Evolutionary conservation across 2,113 vertebrate species (phyloP), one percentile per base, ranked within the genome.

Genomic region (Struthio camelus): DNA sequence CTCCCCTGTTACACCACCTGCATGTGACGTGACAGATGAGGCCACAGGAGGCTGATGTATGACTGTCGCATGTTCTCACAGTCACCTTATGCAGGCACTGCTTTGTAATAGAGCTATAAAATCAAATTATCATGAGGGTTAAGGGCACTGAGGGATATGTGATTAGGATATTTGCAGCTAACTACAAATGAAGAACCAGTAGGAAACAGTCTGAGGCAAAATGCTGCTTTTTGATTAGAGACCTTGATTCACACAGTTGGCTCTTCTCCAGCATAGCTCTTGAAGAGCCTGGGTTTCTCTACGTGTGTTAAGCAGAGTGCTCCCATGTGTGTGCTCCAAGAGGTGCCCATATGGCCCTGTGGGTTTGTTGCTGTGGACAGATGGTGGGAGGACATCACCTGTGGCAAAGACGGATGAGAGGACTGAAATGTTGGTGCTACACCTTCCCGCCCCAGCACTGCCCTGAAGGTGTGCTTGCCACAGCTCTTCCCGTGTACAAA

Each of bases 281-380:
- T 30, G 84, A 23, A 61, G 22, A 84, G 34, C 36, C 11, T 27
- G 40, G 44, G 10, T 64, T 14, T 23, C 58, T 89, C 44, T 27
- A 23, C 25, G 1, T 14, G 28, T 15, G 2, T 19, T 0, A 2
- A 32, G 40, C 65, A 87, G 58, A 66, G 53, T 53, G 17, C 70
- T 54, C 38, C 70, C 36, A 25, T n/a, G n/a, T 28, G 48, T 11
- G 15, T 19, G 9, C 25, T 40, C 36, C 16, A 11, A 30, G 70
- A 53, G 13, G 16, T 0, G 1, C 46, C 38, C 7, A 4, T 0
- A 1, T 54, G 69, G 34, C 42, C 1, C 10, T n/a, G 0, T 0
- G 1, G 38, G 17, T 82, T 82, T 67, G 78, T 48, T n/a, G n/a
- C 78, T 15, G 0, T 0, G 3, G 36, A 5, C 1, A 2, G 1